Conservation (phyloP, 2,797 vertebrate species). For the Meda fulgida region DNA sequence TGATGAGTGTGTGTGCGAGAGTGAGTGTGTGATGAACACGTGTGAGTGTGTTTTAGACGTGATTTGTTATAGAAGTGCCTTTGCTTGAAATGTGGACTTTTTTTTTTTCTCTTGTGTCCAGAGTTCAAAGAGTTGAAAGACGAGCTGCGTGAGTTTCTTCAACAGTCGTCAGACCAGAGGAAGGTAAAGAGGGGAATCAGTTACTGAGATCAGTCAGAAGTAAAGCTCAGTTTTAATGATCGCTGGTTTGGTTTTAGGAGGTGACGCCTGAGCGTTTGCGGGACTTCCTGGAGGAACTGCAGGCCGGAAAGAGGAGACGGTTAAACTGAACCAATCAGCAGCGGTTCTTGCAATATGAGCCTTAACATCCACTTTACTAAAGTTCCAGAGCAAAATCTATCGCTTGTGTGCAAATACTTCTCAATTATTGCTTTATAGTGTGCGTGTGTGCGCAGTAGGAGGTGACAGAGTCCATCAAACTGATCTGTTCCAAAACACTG, state of each 20-base stretch:
- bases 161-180: slow-evolving; percentile 87
- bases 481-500: too few relatives aligned
- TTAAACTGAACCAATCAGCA: slow-evolving; percentile 60
- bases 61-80: not conserved
- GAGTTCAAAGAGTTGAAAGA: slow-evolving; percentile 91
- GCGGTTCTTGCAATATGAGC: not conserved
- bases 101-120: slow-evolving; percentile 62
- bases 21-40: too few relatives aligned
- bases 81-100: not conserved
- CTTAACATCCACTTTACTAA: not conserved
- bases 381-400: not conserved
- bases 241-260: slow-evolving; percentile 58
- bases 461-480: too few relatives aligned
- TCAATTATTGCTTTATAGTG: not conserved
- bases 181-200: slow-evolving; percentile 79
- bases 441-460: too few relatives aligned
- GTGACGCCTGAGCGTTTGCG: slow-evolving; percentile 72
- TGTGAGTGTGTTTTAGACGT: not conserved
- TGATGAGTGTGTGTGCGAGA: not conserved
- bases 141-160: slow-evolving; percentile 86
- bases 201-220: not conserved
- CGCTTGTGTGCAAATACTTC: not conserved
- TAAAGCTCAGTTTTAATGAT: not conserved
- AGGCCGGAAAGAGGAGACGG: slow-evolving; percentile 66
- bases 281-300: slow-evolving; percentile 72